Conservation (phyloP, 2,113 vertebrate species). For the Vimba vimba region DNA sequence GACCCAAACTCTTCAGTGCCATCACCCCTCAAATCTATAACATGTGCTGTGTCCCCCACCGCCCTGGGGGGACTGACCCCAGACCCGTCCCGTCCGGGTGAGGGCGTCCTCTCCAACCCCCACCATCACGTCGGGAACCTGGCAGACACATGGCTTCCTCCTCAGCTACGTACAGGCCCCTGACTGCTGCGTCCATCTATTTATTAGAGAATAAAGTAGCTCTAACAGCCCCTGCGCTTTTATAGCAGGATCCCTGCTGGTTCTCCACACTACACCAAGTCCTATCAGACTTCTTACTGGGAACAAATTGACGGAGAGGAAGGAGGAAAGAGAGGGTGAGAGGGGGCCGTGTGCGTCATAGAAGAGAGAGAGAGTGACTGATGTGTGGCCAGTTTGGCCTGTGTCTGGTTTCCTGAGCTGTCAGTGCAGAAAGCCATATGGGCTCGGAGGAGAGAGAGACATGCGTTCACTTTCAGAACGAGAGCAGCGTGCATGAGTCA, state of each 20-base stretch:
- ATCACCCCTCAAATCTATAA: constrained; percentile 43
- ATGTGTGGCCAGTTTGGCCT: constrained; percentile 54
- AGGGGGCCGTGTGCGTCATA: constrained; percentile 60
- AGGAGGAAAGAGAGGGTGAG: constrained; percentile 43
- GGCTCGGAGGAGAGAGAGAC: constrained; percentile 35
- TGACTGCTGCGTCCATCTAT: constrained; percentile 42
- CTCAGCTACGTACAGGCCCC: constrained; percentile 19
- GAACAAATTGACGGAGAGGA: constrained; percentile 62
- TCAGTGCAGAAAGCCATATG: constrained; percentile 53
- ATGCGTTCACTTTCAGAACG: constrained; percentile 67
- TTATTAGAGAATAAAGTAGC: constrained; percentile 61
- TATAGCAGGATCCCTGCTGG: constrained; percentile 51
- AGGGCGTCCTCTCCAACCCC: background rate
- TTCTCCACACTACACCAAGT: constrained; percentile 54
- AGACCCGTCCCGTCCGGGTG: constrained; percentile 2
- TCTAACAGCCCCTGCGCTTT: constrained; percentile 54
- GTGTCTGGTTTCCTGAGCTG: constrained; percentile 57
- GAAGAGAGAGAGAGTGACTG: constrained; percentile 55
- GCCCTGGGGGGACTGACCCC: background rate
- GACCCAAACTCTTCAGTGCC: constrained; percentile 24
- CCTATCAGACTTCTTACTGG: constrained; percentile 58
- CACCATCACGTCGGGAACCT: background rate
- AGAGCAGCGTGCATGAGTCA: constrained; percentile 73
- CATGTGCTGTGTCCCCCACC: background rate
- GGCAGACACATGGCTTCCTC: background rate